Evolutionary conservation across 2,797 vertebrate species (phyloP), one percentile per base, ranked within the genome.

Genomic region (Rousettus madagascariensis): DNA sequence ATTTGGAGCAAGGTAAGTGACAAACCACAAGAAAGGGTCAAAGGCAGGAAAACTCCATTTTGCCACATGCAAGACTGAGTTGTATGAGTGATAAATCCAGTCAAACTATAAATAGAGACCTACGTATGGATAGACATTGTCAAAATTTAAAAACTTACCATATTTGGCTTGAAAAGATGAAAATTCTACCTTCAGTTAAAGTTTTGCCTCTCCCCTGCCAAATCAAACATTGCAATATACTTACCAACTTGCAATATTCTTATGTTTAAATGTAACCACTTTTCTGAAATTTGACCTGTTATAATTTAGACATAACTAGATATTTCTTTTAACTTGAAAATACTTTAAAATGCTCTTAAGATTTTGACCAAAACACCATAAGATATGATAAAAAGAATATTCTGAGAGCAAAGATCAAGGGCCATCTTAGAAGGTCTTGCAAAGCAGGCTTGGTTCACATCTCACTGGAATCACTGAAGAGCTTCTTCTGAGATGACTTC

Each of bases 131-230:
- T 49, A 86, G 86, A 57, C 24, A 20, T 41, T 83, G 55, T 72
- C 87, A 91, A 91, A 82, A 92, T 43, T 94, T 90, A 87, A 92
- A 91, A 95, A 41, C 28, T 93, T 89, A 95, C 96, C 95, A 96
- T 97, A 97, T 97, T 97, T 97, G 97, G 95, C 61, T 89, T 80
- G 46, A 94, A 88, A 86, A 75, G 59, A 86, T 79, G 57, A 93
- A 96, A 96, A 93, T 89, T 36, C 43, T 79, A 66, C 46, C 65
- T 83, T 75, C 24, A 93, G 86, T 79, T 68, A 74, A 91, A 95
- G 49, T 53, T 86, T 65, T 95, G 79, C 83, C 46, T 74, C 57
- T 79, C 43, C 69, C 72, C 86, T 97, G 96, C 94, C 95, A 96
- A 97, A 89, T 63, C 65, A 97, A 96, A 90, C 91, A 91, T 3